Evolutionary conservation across 2,113 vertebrate species (phyloP).

Genomic region (Myxocyprinus asiaticus): DNA sequence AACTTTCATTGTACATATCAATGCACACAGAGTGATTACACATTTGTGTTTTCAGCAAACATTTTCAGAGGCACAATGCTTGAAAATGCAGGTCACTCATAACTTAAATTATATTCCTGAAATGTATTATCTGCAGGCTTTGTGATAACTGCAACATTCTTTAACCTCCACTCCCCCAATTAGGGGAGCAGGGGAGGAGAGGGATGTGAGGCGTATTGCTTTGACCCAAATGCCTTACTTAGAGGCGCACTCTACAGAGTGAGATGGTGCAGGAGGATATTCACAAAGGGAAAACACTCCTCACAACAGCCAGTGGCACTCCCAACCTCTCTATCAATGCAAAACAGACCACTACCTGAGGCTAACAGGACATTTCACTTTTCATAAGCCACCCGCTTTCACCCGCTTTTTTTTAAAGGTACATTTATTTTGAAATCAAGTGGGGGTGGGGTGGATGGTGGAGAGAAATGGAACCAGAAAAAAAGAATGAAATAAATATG

Average conservation of each 20-base stretch:
- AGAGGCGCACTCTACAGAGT: constrained; percentile 62
- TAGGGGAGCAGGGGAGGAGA: constrained; percentile 58
- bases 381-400: constrained; percentile 48
- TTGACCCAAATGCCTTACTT: constrained; percentile 68
- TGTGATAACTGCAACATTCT: constrained; percentile 72
- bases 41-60: constrained; percentile 54
- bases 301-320: constrained; percentile 78
- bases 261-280: constrained; percentile 75
- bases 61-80: constrained; percentile 47
- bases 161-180: constrained; percentile 77
- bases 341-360: constrained; percentile 90
- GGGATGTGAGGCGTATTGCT: constrained; percentile 57
- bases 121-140: constrained; percentile 70
- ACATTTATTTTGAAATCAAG: constrained; percentile 87
- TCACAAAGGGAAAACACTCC: constrained; percentile 67
- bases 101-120: constrained; percentile 57
- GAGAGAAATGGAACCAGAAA: constrained; percentile 37
- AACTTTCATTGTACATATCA: constrained; percentile 1
- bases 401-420: constrained; percentile 64
- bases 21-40: neutral
- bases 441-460: constrained; percentile 34
- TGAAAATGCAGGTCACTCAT: constrained; percentile 70
- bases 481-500: constrained; percentile 83
- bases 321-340: constrained; percentile 87
- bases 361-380: constrained; percentile 92